Conservation (phyloP, 1,140 invertebrate species). For the Geopemphigus sp. region DNA sequence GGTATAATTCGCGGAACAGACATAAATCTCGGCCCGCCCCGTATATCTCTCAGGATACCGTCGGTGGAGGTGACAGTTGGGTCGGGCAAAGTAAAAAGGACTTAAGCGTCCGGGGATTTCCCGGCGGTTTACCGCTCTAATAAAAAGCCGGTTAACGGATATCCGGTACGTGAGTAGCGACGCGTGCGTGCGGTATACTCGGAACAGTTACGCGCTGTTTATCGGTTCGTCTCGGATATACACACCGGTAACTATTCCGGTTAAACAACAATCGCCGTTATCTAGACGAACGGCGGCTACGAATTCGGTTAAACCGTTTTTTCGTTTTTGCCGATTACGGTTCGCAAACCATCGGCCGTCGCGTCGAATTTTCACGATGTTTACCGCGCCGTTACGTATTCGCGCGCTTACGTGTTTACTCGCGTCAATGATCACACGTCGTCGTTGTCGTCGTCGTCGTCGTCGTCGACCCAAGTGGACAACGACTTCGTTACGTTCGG, state of each 20-base stretch:
- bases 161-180: no score
- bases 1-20: slow-evolving; percentile 38
- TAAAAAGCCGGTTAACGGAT: slow-evolving; percentile 47
- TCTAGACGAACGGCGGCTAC: neutral
- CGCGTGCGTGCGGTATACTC: no score
- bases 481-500: no score
- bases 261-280: neutral
- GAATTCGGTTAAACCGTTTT: no score
- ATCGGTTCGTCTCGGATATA: neutral
- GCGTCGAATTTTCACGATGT: no score
- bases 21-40: slow-evolving; percentile 32
- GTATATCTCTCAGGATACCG: neutral
- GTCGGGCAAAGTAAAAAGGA: neutral
- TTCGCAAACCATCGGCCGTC: no score
- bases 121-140: slow-evolving; percentile 33
- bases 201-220: neutral
- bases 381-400: no score
- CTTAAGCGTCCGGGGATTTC: slow-evolving; percentile 21
- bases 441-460: no score
- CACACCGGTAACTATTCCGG: neutral
- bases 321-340: no score
- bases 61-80: neutral
- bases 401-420: no score
- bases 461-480: no score
- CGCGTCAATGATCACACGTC: no score